These are phyloP conservation scores for Paramormyrops kingsleyae DNA, from an alignment of 2,113 vertebrate species.

Conservation along the genomic window DNA sequence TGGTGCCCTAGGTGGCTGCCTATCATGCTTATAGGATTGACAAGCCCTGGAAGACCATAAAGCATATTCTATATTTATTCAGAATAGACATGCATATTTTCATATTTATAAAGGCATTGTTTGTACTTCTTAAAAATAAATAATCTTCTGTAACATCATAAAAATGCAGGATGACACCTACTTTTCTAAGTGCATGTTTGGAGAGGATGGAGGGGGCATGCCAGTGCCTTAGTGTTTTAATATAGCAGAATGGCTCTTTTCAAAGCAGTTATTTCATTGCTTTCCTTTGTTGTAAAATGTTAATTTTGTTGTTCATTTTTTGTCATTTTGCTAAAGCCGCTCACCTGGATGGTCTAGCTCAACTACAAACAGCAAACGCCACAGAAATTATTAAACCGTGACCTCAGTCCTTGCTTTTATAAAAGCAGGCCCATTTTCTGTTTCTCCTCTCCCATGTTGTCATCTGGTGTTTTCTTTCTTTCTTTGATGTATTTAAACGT, in stretches of 20 bases:
- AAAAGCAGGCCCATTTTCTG: neutral
- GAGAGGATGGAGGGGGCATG: neutral
- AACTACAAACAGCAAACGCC: neutral
- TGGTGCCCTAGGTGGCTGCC: neutral
- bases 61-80: slow-evolving; percentile 1
- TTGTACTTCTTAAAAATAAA: neutral
- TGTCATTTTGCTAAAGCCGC: neutral
- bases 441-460: neutral
- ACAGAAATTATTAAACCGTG: neutral
- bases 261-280: neutral
- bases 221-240: neutral
- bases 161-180: neutral
- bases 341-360: neutral
- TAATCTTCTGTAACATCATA: neutral
- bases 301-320: neutral
- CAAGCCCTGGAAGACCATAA: neutral
- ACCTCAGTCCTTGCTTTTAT: neutral
- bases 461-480: neutral
- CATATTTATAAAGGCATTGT: neutral
- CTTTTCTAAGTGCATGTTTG: neutral
- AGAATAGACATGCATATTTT: neutral
- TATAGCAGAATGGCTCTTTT: neutral
- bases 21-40: neutral
- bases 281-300: neutral
- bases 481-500: neutral